phyloP scores from a whole-genome alignment of 92 coral and sea anemone species.

The Epizoanthus rinbou region DNA sequence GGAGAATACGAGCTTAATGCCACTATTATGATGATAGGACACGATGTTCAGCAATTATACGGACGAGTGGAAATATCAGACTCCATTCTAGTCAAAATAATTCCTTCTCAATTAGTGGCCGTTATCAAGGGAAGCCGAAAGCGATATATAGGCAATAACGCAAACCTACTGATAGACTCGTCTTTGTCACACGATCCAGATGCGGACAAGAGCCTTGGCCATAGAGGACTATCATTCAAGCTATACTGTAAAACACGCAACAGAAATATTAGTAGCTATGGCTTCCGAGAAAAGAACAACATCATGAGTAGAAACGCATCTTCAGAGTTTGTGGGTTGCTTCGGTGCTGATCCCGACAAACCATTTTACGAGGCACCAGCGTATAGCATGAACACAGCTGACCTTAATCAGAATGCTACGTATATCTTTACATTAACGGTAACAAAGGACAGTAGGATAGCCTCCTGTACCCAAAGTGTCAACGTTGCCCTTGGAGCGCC shows the following conservation, averaged over 20 bases:
- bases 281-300: conserved; percentile 25
- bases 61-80: conserved; percentile 47
- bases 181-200: conserved; percentile 63
- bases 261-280: not conserved
- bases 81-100: conserved; percentile 25
- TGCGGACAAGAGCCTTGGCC: not conserved
- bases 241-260: conserved; percentile 57
- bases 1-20: conserved; percentile 47
- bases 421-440: conserved; percentile 66
- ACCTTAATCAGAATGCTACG: conserved; percentile 54
- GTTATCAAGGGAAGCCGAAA: conserved; percentile 46
- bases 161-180: conserved; percentile 52
- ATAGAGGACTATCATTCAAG: conserved; percentile 25
- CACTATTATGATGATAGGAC: conserved; percentile 44
- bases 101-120: conserved; percentile 53
- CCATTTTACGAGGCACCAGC: conserved; percentile 27
- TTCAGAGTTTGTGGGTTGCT: too few relatives aligned
- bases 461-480: conserved; percentile 56
- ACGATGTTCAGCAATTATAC: conserved; percentile 54
- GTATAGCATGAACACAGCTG: conserved; percentile 47
- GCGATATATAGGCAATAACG: conserved; percentile 31
- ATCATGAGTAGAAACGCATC: not conserved
- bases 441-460: conserved; percentile 49
- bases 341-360: conserved; percentile 17
- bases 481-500: conserved; percentile 69